Evolutionary conservation across 2,797 vertebrate species (phyloP).

Genomic region (Acridotheres tristis): DNA sequence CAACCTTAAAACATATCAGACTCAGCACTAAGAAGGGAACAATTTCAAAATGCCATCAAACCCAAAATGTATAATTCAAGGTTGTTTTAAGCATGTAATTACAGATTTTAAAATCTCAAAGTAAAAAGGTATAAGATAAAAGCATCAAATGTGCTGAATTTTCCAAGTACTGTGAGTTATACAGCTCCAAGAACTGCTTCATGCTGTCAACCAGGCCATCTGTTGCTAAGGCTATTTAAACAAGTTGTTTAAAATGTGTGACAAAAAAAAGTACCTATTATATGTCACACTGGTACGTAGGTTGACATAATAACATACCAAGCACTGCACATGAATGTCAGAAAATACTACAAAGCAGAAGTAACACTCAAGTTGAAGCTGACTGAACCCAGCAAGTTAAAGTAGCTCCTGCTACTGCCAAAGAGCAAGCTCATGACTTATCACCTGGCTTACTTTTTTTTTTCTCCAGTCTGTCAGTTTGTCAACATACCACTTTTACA

Average conservation of each 20-base stretch:
- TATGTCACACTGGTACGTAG: slow-evolving; percentile 32
- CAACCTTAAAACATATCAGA: slow-evolving; percentile 31
- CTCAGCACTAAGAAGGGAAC: neutral
- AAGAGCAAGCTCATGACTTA: neutral
- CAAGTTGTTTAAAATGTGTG: neutral
- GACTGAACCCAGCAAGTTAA: neutral
- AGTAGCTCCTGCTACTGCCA: neutral
- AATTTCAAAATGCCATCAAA: slow-evolving; percentile 18
- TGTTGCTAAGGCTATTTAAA: slow-evolving; percentile 70
- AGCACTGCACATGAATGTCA: slow-evolving; percentile 6
- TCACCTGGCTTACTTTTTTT: neutral
- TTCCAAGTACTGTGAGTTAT: slow-evolving; percentile 9
- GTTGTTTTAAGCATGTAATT: neutral
- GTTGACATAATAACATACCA: slow-evolving; percentile 36
- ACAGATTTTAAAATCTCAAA: neutral
- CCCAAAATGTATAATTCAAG: neutral
- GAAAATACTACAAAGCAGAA: slow-evolving; percentile 46
- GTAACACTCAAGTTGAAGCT: neutral
- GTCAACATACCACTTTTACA: neutral
- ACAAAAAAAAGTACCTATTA: slow-evolving; percentile 35
- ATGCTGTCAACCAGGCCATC: slow-evolving; percentile 57
- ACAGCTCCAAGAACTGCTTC: slow-evolving; percentile 34
- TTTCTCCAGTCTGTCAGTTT: neutral
- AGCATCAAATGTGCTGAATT: slow-evolving; percentile 20
- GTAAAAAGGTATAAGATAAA: neutral